Evolutionary conservation across 2,888 invertebrate genomes (phyloP), one percentile per base, ranked within the genome.

Genomic region (Parnassius mnemosyne): DNA sequence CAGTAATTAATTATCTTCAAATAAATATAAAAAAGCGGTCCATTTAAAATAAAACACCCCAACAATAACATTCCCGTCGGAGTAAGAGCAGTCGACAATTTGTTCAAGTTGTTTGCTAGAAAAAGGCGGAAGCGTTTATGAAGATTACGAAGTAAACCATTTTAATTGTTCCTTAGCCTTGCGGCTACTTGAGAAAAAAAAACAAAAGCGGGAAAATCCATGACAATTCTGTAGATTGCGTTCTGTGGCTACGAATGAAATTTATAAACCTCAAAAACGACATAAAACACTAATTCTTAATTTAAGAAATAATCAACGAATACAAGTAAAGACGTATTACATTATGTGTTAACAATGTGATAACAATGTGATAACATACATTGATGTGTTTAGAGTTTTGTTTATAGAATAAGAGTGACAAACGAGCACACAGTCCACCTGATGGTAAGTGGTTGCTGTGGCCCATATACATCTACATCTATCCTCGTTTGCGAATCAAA

Each of bases 1-100:
- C 69, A 71, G 78, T 76, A 79, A 84, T 84, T 83, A 83, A 83
- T 82, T 80, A 79, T 78, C 76, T 72, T 71, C 69, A 73, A 70
- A 71, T 20, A 60, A 57, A 49, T 9, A 49, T 9, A 71, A 71
- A 74, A 80, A 71, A 74, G 64, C 61, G 51, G 44, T 60, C 58
- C 34, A 42, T 44, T 50, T 13, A 1, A 59, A 59, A 59, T 44
- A 25, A 53, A 58, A 53, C 56, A 20, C 13, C 25, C 25, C 52
- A 47, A 63, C 62, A 58, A 57, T 44, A 58, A 46, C 54, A 47
- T 11, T 56, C 59, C 63, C 47, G 59, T 51, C 51, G 55, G 63
- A 47, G 16, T 51, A 25, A 52, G 63, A 52, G 63, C 53, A 55
- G 51, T 54, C 57, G 58, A 63, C 58, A 52, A 56, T 63, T 63